A percentile compares a stretch with the other conserved stretches of the same genome.
phyloP scores from a whole-genome alignment of 2,113 vertebrate genomes.

The Zingel zingel region DNA sequence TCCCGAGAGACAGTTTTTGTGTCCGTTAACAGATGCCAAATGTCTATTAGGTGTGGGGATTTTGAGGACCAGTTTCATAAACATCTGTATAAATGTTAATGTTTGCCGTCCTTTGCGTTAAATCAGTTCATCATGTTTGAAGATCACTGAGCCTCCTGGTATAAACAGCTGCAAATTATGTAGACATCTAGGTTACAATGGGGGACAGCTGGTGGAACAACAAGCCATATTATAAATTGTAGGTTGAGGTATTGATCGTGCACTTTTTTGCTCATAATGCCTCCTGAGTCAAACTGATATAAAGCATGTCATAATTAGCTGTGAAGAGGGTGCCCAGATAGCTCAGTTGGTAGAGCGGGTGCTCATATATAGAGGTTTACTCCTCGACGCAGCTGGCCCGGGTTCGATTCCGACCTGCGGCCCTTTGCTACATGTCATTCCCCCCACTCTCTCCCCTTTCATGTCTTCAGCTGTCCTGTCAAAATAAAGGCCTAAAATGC shows the following conservation, averaged over 20 bases:
- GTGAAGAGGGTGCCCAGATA: not conserved
- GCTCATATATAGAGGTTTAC: no score
- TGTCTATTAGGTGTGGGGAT: conserved; percentile 6
- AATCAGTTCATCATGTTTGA: not conserved
- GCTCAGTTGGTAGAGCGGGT: no score
- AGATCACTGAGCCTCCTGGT: not conserved
- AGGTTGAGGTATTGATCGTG: conserved; percentile 3
- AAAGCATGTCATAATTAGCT: not conserved
- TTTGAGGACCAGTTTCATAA: not conserved
- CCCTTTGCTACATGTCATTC: no score
- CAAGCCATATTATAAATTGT: not conserved
- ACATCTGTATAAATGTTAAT: not conserved
- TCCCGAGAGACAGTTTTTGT: not conserved
- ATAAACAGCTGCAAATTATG: conserved; percentile 20
- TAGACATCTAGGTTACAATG: not conserved
- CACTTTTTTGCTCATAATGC: not conserved
- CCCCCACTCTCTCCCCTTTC: no score
- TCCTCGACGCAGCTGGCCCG: no score
- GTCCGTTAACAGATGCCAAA: conserved; percentile 4
- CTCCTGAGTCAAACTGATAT: conserved; percentile 1
- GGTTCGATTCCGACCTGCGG: no score
- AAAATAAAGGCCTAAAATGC: no score
- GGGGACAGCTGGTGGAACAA: conserved; percentile 27
- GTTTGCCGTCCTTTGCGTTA: not conserved
- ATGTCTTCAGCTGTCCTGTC: no score